Base-by-base conservation (phyloP, 2,797 vertebrate species). In the Melanotaenia maccullochi region DNA sequence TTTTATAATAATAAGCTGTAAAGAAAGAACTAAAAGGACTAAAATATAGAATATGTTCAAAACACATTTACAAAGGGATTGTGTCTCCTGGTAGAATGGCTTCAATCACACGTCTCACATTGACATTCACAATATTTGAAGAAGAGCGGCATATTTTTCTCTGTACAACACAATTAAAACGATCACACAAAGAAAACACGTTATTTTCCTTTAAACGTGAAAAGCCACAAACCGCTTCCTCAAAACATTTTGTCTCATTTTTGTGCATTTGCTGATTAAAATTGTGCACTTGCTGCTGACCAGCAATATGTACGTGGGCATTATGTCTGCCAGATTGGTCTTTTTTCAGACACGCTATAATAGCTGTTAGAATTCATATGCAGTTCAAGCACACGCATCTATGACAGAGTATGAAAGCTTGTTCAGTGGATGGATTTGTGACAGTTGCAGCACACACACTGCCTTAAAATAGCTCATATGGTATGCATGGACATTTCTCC, bases 391-490 rank as follows among this genome's bases (percentile, higher is more conserved):
- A 83, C 72, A 75, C 73, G 71, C 71, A 62, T 68, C 52, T 52
- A 55, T 24, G 52, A 61, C 84, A 78, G 40, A 84, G 73, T 68
- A 82, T 73, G 55, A 87, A 85, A 78, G 77, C 76, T 78, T 69
- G 73, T 82, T 82, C 62, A 75, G 70, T 77, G 75, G 72, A 71
- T 85, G 69, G 71, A 86, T 81, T 81, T 88, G 76, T 75, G 63
- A 88, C 72, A 71, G 38, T 68, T 60, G 79, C 65, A 67, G 78
- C 54, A 7, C 65, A 55, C 67, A 55, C 67, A 65, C 54, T 35
- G 16, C 79, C 76, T 85, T 71, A 82, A 90, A 88, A 90, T 81
- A 86, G 78, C 82, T 84, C 65, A 75, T 68, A 68, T 82, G 76
- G 38, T 86, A 84, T 74, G 77, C 36, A n/a, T 75, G 52, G 65